Evolutionary conservation across 2,113 vertebrate species (phyloP), one percentile per base, ranked within the genome.

Genomic region (Osmerus eperlanus): DNA sequence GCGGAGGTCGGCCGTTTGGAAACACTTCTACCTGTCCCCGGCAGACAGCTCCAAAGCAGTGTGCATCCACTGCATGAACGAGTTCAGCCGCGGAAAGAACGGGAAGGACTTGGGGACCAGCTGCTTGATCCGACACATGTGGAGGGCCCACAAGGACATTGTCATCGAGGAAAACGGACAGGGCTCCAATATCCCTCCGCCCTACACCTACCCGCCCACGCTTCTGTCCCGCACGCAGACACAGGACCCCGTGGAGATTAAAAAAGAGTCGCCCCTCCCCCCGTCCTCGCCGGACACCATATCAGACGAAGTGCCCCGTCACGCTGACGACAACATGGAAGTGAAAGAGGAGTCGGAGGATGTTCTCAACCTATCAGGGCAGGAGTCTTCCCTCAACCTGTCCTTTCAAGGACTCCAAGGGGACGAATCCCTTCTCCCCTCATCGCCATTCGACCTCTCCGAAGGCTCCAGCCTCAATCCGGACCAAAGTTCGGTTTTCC

Each of bases 51-150:
- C 97, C 78, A 99, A 99, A 92, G 96, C 96, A 2, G 96, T 99
- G n/a, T 99, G 96, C 21, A 91, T 98, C 78, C 96, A 98, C 76
- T 99, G 97, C 85, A 96, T 96, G 96, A 98, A 98, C 73, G 96
- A 97, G 86, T 99, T 99, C 85, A 98, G 96, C 82, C 84, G 96
- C 21, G 97, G 96, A 1, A 99, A 98, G 91, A 98, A 99, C 25
- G 96, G 96, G 1, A 98, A 98, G 90, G 97, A 98, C 82, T 85
- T 99, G 47, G 96, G 96, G 75, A 99, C 96, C 0, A 98, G 97
- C 86, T 99, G 96, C 86, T 94, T 99, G 55, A 98, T 99, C 79
- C 91, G 97, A 65, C 96, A 98, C 41, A 97, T 98, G 96, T 98
- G 97, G 96, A 87, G 96, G 74, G 96, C 96, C 1, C 97, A 98